Conservation (phyloP, 2,113 vertebrate species). For the Poeciliopsis occidentalis region DNA sequence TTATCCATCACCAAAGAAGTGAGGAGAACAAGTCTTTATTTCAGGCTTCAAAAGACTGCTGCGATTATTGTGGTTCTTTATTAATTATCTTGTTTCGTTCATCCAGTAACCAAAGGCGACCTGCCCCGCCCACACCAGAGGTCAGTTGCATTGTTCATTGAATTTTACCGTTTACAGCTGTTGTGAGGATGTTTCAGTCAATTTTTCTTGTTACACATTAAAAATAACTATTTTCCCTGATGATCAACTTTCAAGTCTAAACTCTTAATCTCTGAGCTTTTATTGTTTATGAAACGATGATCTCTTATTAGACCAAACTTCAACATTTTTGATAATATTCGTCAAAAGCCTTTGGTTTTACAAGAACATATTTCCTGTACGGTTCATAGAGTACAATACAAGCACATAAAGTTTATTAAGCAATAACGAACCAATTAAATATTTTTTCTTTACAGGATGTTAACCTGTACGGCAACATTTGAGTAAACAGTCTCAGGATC, state of each 20-base stretch:
- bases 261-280: not conserved
- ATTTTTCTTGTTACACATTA: too few relatives aligned
- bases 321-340: not conserved
- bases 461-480: not conserved
- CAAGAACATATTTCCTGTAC: not conserved
- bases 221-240: too few relatives aligned
- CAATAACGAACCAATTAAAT: not conserved
- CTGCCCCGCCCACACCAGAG: too few relatives aligned
- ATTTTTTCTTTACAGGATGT: not conserved
- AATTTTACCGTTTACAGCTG: not conserved
- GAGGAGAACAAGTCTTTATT: constrained; percentile 1
- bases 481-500: not conserved
- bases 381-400: not conserved
- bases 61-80: not conserved
- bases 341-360: not conserved
- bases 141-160: not conserved
- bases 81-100: too few relatives aligned
- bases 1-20: constrained; percentile 43
- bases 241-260: not conserved
- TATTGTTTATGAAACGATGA: not conserved
- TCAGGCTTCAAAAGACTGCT: not conserved
- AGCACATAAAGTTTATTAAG: not conserved
- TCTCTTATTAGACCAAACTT: not conserved
- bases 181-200: too few relatives aligned
- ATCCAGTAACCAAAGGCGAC: too few relatives aligned